Evolutionary conservation across 2,888 invertebrate genomes (phyloP).

Genomic region (Sinelater perroti): DNA sequence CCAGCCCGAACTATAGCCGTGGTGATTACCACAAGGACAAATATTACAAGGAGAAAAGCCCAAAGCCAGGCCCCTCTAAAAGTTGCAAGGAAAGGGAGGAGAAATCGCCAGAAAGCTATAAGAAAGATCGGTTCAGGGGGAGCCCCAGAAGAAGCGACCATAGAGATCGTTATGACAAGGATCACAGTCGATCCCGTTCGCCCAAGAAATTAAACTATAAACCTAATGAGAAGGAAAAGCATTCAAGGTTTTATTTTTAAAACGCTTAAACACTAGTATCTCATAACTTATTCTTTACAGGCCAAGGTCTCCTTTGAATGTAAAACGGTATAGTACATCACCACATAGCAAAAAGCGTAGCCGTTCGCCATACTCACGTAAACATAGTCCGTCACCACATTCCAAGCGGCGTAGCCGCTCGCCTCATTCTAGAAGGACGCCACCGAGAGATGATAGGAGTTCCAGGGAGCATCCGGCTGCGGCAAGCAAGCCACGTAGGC

Average conservation of each 20-base stretch:
- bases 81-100: not conserved
- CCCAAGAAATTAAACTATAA: constrained; percentile 15
- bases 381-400: constrained; percentile 17
- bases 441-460: constrained; percentile 5
- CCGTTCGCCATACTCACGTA: constrained; percentile 23
- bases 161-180: constrained; percentile 14
- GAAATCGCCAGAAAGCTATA: not conserved
- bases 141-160: constrained; percentile 10
- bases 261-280: no score
- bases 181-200: constrained; percentile 23
- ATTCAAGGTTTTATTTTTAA: constrained; percentile 21
- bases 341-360: constrained; percentile 14
- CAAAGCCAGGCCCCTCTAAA: constrained; percentile 14
- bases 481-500: constrained; percentile 5
- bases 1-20: constrained; percentile 5
- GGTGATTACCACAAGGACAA: not conserved
- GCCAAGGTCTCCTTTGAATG: constrained; percentile 39
- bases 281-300: constrained; percentile 11
- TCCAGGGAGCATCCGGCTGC: not conserved
- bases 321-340: constrained; percentile 14
- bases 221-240: constrained; percentile 20
- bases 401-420: constrained; percentile 20
- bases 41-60: constrained; percentile 22
- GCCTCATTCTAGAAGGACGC: constrained; percentile 19
- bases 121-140: constrained; percentile 3